A percentile compares a stretch with the other conserved stretches of the same genome.
Conservation (phyloP, 1,140 invertebrate genomes). For the Achatina immaculata region DNA sequence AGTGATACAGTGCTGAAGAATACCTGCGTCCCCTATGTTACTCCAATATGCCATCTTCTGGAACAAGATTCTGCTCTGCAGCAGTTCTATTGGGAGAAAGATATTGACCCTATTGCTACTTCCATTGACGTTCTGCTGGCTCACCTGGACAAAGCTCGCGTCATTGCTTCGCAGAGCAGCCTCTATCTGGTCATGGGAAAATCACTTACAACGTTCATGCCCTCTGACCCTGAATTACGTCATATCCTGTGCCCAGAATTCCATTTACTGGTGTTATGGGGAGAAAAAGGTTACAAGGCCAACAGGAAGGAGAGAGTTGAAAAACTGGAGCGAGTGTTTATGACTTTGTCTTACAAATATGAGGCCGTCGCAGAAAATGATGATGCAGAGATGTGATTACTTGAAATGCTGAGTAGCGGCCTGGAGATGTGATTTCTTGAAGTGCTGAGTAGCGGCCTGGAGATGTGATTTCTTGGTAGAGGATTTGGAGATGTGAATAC, state of each 20-base stretch:
- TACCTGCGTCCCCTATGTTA: conserved; percentile 76
- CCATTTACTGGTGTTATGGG: conserved; percentile 89
- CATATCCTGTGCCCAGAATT: conserved; percentile 89
- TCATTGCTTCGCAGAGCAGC: conserved; percentile 67
- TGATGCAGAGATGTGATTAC: too few relatives aligned
- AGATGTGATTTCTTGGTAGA: too few relatives aligned
- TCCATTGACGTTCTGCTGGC: conserved; percentile 70
- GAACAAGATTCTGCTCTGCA: conserved; percentile 51
- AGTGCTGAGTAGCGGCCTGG: too few relatives aligned
- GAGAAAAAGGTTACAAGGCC: conserved; percentile 80
- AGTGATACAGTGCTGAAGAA: conserved; percentile 83
- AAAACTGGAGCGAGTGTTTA: conserved; percentile 83
- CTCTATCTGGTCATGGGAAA: conserved; percentile 79
- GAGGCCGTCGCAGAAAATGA: too few relatives aligned
- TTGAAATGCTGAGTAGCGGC: too few relatives aligned
- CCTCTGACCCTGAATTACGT: conserved; percentile 72
- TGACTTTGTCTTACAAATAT: conserved; percentile 83
- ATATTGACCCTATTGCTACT: conserved; percentile 75
- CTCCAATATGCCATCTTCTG: conserved; percentile 73
- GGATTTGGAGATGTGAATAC: too few relatives aligned
- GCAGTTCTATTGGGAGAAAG: conserved; percentile 76
- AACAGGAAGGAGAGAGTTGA: conserved; percentile 78
- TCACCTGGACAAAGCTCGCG: conserved; percentile 70
- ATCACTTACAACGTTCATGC: conserved; percentile 79
- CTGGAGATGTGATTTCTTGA: too few relatives aligned